Base-by-base conservation (phyloP, 2,888 invertebrate species). In the Ochlodes sylvanus region DNA sequence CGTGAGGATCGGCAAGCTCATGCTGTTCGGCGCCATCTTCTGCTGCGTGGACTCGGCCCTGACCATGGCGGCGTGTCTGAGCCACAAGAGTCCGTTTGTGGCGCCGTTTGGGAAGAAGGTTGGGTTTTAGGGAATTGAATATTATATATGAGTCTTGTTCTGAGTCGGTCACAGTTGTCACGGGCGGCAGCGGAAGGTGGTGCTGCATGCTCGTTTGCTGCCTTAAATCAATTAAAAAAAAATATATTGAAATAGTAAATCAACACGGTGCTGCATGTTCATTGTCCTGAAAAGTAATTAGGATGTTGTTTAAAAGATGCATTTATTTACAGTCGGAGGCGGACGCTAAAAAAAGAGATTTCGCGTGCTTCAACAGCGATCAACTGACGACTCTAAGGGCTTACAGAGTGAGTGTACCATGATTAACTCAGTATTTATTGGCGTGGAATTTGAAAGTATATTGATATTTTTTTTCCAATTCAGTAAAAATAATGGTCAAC, bases 21-120 rank as follows among this genome's bases (percentile, higher is more conserved):
- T 99, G 94, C 86, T 99, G 7, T 97, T 97, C 78, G 98, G 98
- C 0, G 97, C 98, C 12, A 97, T 99, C 71, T 97, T 99, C 83
- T 96, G 97, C 75, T 99, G 99, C 83, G 94, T 99, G 41, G 98
- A 98, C 89, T 98, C 98, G 0, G 96, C 98, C 0, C 92, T 99
- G 2, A 98, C 98, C 3, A 97, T 99, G 82, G 98, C 97, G 0
- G 97, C 97, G 1, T 96, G 96, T 84, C 88, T 97, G 47, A 97
- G 97, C 76, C 95, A 96, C 79, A 97, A 97, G 81, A 96, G 95
- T 62, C 97, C 97, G 0, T 97, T 97, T 81, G 94, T 96, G 0
- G 94, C 95, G 52, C 97, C 97, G 0, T 96, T 97, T 79, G 96
- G 95, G 17, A 96, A 96, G 76, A 94, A 95, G 81, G 93, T 93